Conservation (phyloP, 2,888 invertebrate genomes). For the Eristalis arbustorum region DNA sequence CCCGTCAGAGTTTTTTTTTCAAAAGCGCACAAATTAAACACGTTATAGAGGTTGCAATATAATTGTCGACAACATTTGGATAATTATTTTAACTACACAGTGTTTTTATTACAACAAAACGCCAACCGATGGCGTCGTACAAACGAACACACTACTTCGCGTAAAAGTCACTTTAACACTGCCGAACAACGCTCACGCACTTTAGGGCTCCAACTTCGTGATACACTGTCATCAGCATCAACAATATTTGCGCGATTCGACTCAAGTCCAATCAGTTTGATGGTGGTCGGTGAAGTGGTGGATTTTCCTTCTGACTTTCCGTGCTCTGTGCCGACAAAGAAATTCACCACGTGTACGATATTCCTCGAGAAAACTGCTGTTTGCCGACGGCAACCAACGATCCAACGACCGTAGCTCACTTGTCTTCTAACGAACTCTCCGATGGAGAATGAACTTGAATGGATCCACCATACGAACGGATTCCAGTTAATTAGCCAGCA, state of each 20-base stretch:
- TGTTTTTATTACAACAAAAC: neutral
- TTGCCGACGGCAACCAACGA: constrained; percentile 8
- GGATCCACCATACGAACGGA: constrained; percentile 16
- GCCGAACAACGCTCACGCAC: constrained; percentile 67
- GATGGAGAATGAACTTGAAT: constrained; percentile 58
- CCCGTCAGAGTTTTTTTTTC: neutral
- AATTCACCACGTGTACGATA: constrained; percentile 56
- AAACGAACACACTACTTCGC: constrained; percentile 32
- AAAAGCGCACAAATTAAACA: neutral
- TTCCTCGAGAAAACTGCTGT: constrained; percentile 8
- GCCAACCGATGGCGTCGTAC: constrained; percentile 2
- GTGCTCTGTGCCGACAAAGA: constrained; percentile 19
- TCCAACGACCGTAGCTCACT: constrained; percentile 26
- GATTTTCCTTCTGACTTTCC: neutral
- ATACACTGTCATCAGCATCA: constrained; percentile 51
- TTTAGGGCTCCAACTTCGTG: constrained; percentile 65
- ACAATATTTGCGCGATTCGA: constrained; percentile 38
- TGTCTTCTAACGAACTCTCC: constrained; percentile 47
- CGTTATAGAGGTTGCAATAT: neutral
- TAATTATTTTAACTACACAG: constrained; percentile 17
- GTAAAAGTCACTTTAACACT: constrained; percentile 65
- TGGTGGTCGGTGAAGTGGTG: constrained; percentile 11
- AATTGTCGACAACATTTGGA: constrained; percentile 23
- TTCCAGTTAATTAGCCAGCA: constrained; percentile 23
- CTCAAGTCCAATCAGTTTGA: constrained; percentile 44